Evolutionary conservation across 2,888 invertebrate genomes (phyloP).

Genomic region (Rhimphoctona megacephalus): DNA sequence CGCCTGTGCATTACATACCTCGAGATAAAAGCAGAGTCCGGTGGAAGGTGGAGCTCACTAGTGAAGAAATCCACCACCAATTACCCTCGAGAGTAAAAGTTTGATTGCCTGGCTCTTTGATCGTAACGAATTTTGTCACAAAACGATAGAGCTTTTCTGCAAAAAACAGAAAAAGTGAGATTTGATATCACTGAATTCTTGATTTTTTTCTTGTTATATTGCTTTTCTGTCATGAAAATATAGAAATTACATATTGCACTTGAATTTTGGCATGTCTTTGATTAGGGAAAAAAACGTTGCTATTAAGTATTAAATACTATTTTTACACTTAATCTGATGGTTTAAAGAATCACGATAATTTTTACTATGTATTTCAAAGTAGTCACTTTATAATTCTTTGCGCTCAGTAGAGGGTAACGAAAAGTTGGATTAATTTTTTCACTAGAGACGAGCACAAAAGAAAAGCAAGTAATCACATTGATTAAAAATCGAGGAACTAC

Average conservation of each 20-base stretch:
- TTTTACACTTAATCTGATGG: background rate
- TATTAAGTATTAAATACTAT: background rate
- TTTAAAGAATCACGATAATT: background rate
- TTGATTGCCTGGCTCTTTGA: conserved; percentile 70
- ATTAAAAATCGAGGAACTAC: conserved; percentile 7
- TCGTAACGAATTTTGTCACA: conserved; percentile 72
- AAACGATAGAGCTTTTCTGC: conserved; percentile 8
- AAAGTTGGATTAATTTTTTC: background rate
- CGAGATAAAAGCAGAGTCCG: background rate
- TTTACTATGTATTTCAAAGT: background rate
- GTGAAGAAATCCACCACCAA: conserved; percentile 16
- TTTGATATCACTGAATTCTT: background rate
- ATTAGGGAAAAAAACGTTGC: background rate
- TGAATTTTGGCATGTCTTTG: background rate
- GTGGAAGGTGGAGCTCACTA: background rate
- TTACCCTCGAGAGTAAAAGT: conserved; percentile 38
- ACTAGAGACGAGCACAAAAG: background rate
- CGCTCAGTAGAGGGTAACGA: background rate
- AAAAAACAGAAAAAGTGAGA: conserved; percentile 46
- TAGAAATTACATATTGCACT: background rate
- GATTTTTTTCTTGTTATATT: background rate
- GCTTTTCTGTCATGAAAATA: background rate
- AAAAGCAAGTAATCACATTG: conserved; percentile 33
- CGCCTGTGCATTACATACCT: background rate
- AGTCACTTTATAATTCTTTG: background rate